These are phyloP conservation scores for Pterophyllum scalare DNA, from an alignment of 2,113 vertebrate genomes.

Conservation along the genomic window DNA sequence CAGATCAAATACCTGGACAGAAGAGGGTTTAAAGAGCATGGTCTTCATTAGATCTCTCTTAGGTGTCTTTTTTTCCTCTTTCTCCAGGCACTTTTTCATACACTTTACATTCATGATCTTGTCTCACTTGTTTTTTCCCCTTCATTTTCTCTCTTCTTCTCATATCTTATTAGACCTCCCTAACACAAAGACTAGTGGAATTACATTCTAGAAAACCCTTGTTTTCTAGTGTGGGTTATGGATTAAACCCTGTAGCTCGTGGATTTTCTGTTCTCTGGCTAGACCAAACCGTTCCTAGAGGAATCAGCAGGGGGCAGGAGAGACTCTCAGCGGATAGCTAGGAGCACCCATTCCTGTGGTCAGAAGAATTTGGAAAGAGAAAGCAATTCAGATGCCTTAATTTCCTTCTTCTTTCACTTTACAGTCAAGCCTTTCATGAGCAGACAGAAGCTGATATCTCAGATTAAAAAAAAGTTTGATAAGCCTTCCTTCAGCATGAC, in stretches of 20 bases:
- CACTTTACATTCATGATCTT: not conserved
- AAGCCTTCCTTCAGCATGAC: conserved; percentile 10
- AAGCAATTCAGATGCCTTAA: conserved; percentile 1
- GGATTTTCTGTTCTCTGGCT: not conserved
- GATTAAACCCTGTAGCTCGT: not conserved
- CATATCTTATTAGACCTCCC: not conserved
- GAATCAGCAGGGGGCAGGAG: conserved; percentile 69
- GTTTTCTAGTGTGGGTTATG: not conserved
- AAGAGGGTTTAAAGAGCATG: not conserved
- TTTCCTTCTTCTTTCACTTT: conserved; percentile 11
- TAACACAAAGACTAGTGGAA: not conserved
- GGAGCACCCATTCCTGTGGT: not conserved
- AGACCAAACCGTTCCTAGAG: not conserved
- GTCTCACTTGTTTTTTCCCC: not conserved
- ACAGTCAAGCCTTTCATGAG: conserved; percentile 8
- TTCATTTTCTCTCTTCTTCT: not conserved
- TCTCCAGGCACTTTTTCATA: not conserved
- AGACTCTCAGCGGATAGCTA: conserved; percentile 43
- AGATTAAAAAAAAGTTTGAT: conserved; percentile 34
- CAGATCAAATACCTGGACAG: conserved; percentile 39
- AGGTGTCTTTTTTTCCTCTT: not conserved
- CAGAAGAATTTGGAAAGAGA: conserved; percentile 19
- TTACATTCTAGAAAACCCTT: not conserved
- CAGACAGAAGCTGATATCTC: not conserved
- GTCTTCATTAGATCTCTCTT: not conserved